Conservation (phyloP, 2,113 vertebrate genomes). For the Charadrius vociferus region DNA sequence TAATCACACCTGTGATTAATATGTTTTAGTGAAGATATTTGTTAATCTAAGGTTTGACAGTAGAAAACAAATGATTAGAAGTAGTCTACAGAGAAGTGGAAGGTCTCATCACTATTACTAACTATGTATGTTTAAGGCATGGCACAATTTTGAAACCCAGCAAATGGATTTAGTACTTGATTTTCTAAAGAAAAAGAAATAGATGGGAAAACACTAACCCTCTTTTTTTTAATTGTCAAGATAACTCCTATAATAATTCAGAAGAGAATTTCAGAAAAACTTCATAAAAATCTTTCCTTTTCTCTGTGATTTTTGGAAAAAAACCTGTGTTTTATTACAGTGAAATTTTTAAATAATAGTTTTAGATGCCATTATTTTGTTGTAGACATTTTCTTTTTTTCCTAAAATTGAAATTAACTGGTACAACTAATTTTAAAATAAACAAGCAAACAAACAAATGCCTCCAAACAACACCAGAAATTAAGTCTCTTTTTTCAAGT, state of each 20-base stretch:
- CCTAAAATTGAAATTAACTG: not conserved
- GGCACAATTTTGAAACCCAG: not conserved
- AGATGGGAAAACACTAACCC: not conserved
- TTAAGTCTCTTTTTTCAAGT: not conserved
- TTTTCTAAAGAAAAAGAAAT: not conserved
- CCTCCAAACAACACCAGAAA: not conserved
- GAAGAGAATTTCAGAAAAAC: not conserved
- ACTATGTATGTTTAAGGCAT: not conserved
- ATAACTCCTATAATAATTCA: not conserved
- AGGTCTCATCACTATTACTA: not conserved
- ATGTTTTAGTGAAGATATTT: not conserved
- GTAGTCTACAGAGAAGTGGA: not conserved
- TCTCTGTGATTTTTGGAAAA: not conserved
- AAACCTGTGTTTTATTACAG: not conserved
- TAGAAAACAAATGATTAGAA: not conserved
- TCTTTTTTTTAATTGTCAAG: not conserved
- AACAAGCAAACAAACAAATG: not conserved
- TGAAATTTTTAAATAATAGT: not conserved
- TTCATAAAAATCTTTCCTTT: not conserved
- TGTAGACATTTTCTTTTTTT: not conserved
- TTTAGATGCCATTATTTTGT: not conserved
- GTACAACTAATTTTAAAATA: not conserved
- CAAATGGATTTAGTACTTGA: not conserved
- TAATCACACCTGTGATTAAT: not conserved
- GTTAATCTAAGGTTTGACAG: not conserved